A percentile compares a stretch with the other conserved stretches of the same genome.
These are phyloP conservation scores for Amblyraja radiata DNA, from an alignment of 2,797 vertebrate genomes.

Conservation along the genomic window DNA sequence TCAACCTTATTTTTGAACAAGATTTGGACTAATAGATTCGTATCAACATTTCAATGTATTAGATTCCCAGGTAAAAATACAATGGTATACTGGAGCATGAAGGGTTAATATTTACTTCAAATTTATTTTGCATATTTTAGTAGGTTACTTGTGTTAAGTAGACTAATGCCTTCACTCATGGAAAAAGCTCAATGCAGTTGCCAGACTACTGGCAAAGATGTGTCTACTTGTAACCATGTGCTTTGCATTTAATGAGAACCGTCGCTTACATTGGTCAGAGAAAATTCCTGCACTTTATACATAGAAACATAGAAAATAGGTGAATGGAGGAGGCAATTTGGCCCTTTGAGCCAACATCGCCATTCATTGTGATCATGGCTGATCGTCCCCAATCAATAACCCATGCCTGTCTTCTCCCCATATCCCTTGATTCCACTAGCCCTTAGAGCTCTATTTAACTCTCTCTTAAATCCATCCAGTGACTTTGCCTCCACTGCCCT, in stretches of 20 bases:
- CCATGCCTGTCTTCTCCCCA: too few relatives aligned
- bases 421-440: too few relatives aligned
- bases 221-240: not conserved
- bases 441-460: too few relatives aligned
- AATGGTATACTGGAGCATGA: not conserved
- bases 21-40: too few relatives aligned
- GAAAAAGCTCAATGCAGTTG: not conserved
- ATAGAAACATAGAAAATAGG: not conserved
- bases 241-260: not conserved
- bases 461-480: too few relatives aligned
- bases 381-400: too few relatives aligned
- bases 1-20: not conserved
- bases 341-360: too few relatives aligned
- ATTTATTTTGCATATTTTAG: not conserved
- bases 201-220: not conserved
- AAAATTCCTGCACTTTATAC: not conserved
- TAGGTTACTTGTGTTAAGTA: not conserved
- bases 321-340: too few relatives aligned
- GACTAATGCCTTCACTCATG: not conserved
- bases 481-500: too few relatives aligned
- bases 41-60: not conserved
- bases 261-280: not conserved
- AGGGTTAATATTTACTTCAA: not conserved
- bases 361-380: too few relatives aligned
- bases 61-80: not conserved